A percentile compares a stretch with the other conserved stretches of the same genome.
These are phyloP conservation scores for Lasioglossum zephyrum DNA, from an alignment of 2,888 invertebrate genomes.

Conservation along the genomic window DNA sequence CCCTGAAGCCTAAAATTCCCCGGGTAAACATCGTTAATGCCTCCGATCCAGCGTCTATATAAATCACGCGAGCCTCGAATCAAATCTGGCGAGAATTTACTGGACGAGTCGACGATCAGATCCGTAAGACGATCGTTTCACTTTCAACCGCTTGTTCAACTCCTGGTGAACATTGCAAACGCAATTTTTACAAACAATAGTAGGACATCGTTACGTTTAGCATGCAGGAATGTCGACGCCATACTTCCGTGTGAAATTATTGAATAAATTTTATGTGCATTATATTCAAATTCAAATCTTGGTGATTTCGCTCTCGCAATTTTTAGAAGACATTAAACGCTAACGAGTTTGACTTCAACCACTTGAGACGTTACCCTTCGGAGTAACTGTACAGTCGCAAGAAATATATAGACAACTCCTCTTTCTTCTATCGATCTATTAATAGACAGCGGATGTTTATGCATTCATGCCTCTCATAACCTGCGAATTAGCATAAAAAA, in stretches of 20 bases:
- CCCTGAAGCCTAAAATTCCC: background rate
- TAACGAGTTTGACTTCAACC: background rate
- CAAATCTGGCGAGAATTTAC: background rate
- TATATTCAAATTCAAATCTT: background rate
- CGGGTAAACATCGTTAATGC: background rate
- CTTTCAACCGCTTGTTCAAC: background rate
- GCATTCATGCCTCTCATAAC: background rate
- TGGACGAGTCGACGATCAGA: background rate
- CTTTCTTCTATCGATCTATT: background rate
- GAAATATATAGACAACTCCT: background rate
- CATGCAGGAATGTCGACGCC: background rate
- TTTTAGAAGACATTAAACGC: background rate
- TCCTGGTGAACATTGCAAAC: background rate
- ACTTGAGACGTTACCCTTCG: background rate
- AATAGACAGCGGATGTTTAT: background rate
- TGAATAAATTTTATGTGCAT: background rate
- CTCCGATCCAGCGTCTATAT: conserved; percentile 1
- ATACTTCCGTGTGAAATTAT: no score
- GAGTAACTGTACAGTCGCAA: background rate
- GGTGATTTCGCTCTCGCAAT: background rate
- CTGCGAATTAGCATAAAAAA: background rate
- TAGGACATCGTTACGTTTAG: background rate
- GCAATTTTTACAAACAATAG: background rate
- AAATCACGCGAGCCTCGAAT: background rate
- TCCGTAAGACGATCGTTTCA: background rate